A percentile compares a stretch with the other conserved stretches of the same genome.
These are phyloP conservation scores for Hofmannophila pseudospretella DNA, from an alignment of 2,888 invertebrate species.

Conservation along the genomic window DNA sequence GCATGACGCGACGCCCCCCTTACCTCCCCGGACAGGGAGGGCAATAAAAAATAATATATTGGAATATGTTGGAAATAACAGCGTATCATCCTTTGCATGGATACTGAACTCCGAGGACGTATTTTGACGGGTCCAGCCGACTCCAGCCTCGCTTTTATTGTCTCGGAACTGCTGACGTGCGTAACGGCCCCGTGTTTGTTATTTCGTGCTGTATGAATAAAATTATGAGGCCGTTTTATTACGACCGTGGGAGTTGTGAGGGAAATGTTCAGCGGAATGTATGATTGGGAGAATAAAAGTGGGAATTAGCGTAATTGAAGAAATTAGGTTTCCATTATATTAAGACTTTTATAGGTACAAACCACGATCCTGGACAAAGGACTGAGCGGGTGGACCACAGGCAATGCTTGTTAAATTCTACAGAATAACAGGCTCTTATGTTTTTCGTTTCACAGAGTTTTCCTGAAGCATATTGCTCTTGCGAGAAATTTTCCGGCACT, in stretches of 20 bases:
- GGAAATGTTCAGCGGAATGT: conserved; percentile 25
- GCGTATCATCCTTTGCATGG: conserved; percentile 72
- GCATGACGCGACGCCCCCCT: conserved; percentile 66
- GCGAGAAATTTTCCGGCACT: too few species aligned
- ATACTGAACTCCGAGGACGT: conserved; percentile 56
- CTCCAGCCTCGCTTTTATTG: conserved; percentile 71
- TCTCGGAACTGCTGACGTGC: conserved; percentile 64
- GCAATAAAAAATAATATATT: conserved; percentile 80
- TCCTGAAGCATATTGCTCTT: too few species aligned
- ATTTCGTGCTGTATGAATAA: conserved; percentile 52
- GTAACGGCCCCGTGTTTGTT: conserved; percentile 53
- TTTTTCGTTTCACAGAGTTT: too few species aligned
- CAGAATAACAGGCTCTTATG: too few species aligned
- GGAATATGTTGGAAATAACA: conserved; percentile 79
- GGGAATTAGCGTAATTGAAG: too few species aligned
- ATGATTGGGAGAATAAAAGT: neutral
- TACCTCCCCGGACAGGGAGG: conserved; percentile 41
- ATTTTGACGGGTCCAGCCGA: conserved; percentile 68
- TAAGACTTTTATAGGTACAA: too few species aligned
- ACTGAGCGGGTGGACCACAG: too few species aligned
- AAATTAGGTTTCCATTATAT: too few species aligned
- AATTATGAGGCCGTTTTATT: conserved; percentile 46
- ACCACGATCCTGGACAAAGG: too few species aligned
- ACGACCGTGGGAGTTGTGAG: conserved; percentile 42
- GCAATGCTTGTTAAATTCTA: too few species aligned